A percentile compares a stretch with the other conserved stretches of the same genome.
Conservation (phyloP, 2,797 vertebrate species). For the Sorex maritimensis region DNA sequence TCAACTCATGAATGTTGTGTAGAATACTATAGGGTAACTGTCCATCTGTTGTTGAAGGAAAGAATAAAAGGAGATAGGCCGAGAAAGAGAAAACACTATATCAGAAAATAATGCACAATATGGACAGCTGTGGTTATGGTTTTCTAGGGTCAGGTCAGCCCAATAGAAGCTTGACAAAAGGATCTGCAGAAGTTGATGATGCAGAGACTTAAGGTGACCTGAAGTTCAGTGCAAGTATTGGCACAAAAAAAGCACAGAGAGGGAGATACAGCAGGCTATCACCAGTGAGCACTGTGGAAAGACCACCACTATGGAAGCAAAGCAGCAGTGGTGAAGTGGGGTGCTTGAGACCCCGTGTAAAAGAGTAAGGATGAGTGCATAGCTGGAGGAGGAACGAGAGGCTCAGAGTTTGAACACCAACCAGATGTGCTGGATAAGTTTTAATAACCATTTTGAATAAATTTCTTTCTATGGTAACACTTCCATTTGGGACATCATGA, state of each 20-base stretch:
- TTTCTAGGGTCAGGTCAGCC: neutral
- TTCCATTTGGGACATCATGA: neutral
- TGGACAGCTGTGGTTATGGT: accelerated
- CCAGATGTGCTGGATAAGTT: neutral
- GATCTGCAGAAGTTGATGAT: neutral
- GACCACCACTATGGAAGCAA: neutral
- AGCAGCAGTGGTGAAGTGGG: neutral
- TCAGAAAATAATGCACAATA: neutral
- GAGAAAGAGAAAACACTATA: neutral
- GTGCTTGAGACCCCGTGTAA: neutral
- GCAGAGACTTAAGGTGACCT: neutral
- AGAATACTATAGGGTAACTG: neutral
- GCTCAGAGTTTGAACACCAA: neutral
- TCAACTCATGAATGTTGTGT: constrained; percentile 9
- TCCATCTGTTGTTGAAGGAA: neutral
- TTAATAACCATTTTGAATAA: neutral
- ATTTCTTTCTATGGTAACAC: neutral
- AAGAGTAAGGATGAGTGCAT: neutral
- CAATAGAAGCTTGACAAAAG: neutral
- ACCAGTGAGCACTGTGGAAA: neutral
- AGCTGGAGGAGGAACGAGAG: neutral
- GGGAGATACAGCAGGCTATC: neutral
- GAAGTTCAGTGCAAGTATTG: neutral
- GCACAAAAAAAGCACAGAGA: neutral
- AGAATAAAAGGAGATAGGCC: neutral